Base-by-base conservation (phyloP, 2,888 invertebrate species). In the Hemistola chrysoprasaria region DNA sequence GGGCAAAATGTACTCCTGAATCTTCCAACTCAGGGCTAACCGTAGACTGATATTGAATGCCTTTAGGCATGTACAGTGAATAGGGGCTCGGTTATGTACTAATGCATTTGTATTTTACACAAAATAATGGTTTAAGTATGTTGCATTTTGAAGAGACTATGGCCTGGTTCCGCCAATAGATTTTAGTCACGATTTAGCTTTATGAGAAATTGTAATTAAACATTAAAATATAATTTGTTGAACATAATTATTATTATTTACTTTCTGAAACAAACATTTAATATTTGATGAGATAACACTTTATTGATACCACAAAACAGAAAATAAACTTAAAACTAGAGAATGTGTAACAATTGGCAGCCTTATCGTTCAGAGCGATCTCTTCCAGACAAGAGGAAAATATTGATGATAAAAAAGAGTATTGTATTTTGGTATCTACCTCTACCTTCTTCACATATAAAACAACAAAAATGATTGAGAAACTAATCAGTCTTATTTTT, bases 1-100 rank as follows among this genome's bases (percentile, higher is more conserved):
- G 96, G 96, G 39, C 96, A 97, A 80, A 93, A 93, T 77, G 93
- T 97, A 40, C 90, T 98, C 31, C 82, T 97, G 55, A 95, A 94
- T 73, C 90, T 96, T 46, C 95, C 95, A 11, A 84, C 91, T 48
- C 90, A 90, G 56, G 78, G 83, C 59, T 86, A 79, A 76, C 31
- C 46, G 46, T 29, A 26, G 44, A 47, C 41, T 40, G 25, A 42
- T 25, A 35, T 35, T 51, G 41, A 41, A 58, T 39, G 45, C 52
- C 53, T 48, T 44, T 60, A 59, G 61, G 65, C 60, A 61, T 65
- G 59, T 67, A 69, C 65, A 63, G 65, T 65, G 64, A 64, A 60
- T 62, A 68, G 58, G 56, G 63, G 59, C 57, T 66, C 65, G 66
- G 66, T 72, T 72, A 62, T 65, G 54, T 71, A 59, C 53, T 62